Conservation (phyloP, 2,797 vertebrate species). For the Petrocephalus schoutedeni region DNA sequence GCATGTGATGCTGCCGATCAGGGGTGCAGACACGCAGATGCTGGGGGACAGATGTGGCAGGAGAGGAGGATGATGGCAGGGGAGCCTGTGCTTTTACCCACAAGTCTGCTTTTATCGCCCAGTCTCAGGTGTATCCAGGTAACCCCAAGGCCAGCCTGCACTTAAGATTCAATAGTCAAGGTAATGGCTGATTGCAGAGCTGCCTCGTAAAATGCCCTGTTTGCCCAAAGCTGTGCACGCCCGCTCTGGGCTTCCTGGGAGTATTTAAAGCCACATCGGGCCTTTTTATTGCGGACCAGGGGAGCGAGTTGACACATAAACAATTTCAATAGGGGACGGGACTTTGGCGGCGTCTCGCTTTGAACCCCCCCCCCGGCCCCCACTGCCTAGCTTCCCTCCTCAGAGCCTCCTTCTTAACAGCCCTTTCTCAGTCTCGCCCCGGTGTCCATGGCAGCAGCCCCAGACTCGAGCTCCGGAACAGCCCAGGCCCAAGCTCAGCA, state of each 20-base stretch:
- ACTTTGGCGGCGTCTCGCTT: neutral
- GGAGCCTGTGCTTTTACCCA: conserved; percentile 43
- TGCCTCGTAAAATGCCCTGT: conserved; percentile 63
- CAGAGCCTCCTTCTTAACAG: neutral
- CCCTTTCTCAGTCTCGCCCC: neutral
- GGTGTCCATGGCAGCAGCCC: neutral
- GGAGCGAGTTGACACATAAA: neutral
- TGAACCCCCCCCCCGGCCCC: neutral
- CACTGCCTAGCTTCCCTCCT: neutral
- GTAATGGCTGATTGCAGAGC: conserved; percentile 71
- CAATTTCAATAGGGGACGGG: neutral
- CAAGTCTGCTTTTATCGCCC: conserved; percentile 60
- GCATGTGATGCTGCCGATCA: neutral
- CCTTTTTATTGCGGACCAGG: neutral
- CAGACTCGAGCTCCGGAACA: conserved; percentile 40
- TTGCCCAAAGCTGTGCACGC: conserved; percentile 53
- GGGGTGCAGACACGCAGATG: neutral
- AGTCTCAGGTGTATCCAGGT: conserved; percentile 73
- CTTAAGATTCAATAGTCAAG: conserved; percentile 76
- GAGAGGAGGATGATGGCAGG: conserved; percentile 18
- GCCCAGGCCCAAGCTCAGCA: neutral
- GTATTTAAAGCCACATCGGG: conserved; percentile 1
- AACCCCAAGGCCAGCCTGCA: conserved; percentile 73
- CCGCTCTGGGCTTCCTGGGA: conserved; percentile 35
- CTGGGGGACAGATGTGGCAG: conserved; percentile 42